phyloP scores from a whole-genome alignment of 2,113 vertebrate genomes.

The Candoia aspera region DNA sequence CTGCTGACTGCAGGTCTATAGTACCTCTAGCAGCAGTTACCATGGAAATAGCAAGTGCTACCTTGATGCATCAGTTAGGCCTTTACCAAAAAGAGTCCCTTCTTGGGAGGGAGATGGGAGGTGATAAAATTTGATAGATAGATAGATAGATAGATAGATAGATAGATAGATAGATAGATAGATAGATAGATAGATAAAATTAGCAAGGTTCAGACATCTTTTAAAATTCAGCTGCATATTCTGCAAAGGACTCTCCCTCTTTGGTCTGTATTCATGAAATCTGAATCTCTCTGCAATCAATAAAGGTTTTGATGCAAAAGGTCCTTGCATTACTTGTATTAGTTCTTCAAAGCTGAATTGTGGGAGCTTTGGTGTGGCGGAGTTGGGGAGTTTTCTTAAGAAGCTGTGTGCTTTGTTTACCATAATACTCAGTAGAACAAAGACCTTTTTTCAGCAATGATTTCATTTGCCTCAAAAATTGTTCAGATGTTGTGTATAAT shows the following conservation, averaged over 20 bases:
- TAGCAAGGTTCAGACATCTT: background rate
- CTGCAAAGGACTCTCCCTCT: background rate
- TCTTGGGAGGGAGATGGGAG: too few species aligned
- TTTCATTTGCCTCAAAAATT: background rate
- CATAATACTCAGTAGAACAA: background rate
- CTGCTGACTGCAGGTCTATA: background rate
- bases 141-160: too few species aligned
- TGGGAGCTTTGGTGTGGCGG: background rate
- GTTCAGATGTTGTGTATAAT: background rate
- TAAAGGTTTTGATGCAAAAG: background rate
- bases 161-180: too few species aligned
- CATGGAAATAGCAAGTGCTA: too few species aligned
- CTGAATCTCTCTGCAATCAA: background rate
- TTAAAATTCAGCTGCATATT: background rate
- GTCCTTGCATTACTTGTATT: background rate
- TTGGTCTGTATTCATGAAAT: background rate
- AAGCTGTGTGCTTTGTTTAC: background rate
- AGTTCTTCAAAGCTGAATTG: background rate
- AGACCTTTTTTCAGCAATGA: background rate
- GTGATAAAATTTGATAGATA: too few species aligned
- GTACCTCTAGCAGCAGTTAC: background rate
- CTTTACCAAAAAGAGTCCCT: too few species aligned
- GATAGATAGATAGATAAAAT: too few species aligned
- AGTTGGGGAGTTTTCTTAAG: too few species aligned
- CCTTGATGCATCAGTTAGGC: background rate